Conservation (phyloP, 2,797 vertebrate species). For the Echeneis naucrates region DNA sequence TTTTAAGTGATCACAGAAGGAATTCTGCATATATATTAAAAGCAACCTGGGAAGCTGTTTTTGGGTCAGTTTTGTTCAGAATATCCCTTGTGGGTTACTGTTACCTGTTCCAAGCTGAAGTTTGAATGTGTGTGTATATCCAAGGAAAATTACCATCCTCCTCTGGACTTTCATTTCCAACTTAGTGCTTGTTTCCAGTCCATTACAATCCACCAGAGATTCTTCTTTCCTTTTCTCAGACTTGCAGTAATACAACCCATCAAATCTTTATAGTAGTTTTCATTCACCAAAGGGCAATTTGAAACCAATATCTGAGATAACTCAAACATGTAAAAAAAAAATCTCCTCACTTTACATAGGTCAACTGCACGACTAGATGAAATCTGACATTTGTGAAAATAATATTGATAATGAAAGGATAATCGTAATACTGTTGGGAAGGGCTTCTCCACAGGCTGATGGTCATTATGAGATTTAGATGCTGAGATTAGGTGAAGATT, state of each 20-base stretch:
- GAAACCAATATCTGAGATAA: conserved; percentile 74
- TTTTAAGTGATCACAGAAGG: not conserved
- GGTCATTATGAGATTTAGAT: conserved; percentile 71
- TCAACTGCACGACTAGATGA: conserved; percentile 50
- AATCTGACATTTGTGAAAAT: conserved; percentile 65
- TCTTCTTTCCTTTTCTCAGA: conserved; percentile 54
- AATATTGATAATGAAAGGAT: conserved; percentile 71
- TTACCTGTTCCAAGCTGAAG: conserved; percentile 53
- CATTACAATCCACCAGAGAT: conserved; percentile 75
- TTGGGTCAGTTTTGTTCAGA: conserved; percentile 26
- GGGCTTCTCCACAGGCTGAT: conserved; percentile 42
- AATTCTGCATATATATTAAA: conserved; percentile 37
- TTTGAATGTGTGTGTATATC: conserved; percentile 40
- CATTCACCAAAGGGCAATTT: conserved; percentile 68
- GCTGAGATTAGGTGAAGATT: conserved; percentile 52
- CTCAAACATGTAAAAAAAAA: conserved; percentile 64
- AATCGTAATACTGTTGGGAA: conserved; percentile 62
- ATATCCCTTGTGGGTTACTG: conserved; percentile 42
- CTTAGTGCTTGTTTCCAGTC: conserved; percentile 56
- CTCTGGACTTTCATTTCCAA: conserved; percentile 63
- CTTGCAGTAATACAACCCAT: conserved; percentile 75
- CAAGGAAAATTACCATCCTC: conserved; percentile 33
- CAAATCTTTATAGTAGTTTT: conserved; percentile 72
- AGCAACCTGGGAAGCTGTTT: conserved; percentile 31
- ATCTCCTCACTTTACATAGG: conserved; percentile 52